These are phyloP conservation scores for Magallana gigas DNA, from an alignment of 1,140 invertebrate species.

Conservation along the genomic window DNA sequence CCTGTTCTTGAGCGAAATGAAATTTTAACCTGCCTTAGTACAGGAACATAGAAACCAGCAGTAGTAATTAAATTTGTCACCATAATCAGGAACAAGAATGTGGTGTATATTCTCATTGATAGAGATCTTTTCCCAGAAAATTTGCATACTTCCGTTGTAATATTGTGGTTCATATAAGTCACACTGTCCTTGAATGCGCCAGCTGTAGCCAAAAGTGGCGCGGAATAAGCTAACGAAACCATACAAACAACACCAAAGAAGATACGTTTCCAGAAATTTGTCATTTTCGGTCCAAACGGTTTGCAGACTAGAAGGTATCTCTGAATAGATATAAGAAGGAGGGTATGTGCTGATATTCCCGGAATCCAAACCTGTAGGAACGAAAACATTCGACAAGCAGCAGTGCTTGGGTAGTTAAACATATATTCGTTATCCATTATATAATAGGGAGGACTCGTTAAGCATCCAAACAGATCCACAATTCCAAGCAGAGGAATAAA, in stretches of 20 bases:
- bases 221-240: background rate
- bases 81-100: background rate
- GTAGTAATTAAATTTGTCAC: background rate
- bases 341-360: background rate
- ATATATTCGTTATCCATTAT: constrained; percentile 10
- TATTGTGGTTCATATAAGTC: background rate
- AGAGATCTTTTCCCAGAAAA: background rate
- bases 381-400: background rate
- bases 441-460: background rate
- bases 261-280: background rate
- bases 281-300: constrained; percentile 5
- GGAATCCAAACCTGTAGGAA: constrained; percentile 3
- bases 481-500: constrained; percentile 29
- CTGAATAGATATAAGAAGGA: background rate
- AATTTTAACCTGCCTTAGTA: background rate
- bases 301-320: background rate
- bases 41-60: background rate
- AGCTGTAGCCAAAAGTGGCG: background rate
- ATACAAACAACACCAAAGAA: background rate
- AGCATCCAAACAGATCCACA: constrained; percentile 5
- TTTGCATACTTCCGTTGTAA: background rate
- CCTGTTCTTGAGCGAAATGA: background rate
- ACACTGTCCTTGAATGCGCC: background rate
- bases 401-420: background rate
- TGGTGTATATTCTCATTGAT: background rate